Base-by-base conservation (phyloP, 2,797 vertebrate species). In the Enteromius fasciolatus region DNA sequence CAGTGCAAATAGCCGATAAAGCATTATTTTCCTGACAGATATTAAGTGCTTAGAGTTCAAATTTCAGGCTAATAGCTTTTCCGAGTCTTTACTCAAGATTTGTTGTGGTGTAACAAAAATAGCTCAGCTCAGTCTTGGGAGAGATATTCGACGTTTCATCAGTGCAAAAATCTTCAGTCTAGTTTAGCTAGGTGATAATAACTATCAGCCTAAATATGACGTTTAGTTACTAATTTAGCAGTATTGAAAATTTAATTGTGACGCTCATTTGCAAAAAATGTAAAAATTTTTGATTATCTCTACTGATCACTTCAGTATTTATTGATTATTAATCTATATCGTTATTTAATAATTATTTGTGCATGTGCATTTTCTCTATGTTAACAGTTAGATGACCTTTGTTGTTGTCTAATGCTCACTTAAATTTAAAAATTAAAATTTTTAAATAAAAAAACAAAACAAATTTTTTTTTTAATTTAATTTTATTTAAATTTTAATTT, bases 1-100 rank as follows among this genome's bases (percentile, higher is more conserved):
- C 46, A 81, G 81, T 64, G 88, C 87, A 89, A 89, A 88, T 73
- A 54, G 48, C 89, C 86, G 90, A 93, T 93, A 90, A 89, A 84
- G 82, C 88, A 89, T 90, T 76, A 84, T 85, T 87, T 89, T 77
- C 81, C 87, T 85, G 69, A 87, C 87, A 87, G 87, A 86, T 90
- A 85, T 83, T 78, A 86, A 33, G 61, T 83, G 77, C 75, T 67
- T 66, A 72, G 61, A 70, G 44, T 84, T 87, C 79, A 87, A 70
- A 75, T 82, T 84, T 87, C 73, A 78, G 77, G 79, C 79, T 82
- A 84, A 73, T 64, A 25, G 61, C 68, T 67, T 78, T 64, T 77
- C 82, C 69, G 14, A 2, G 23, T 50, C 50, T 79, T 78, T 76
- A 41, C 57, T 72, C 54, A 52, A 76, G 76, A 84, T 83, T 50